These are phyloP conservation scores for Anoplolepis gracilipes DNA, from an alignment of 1,140 invertebrate species.

Conservation along the genomic window DNA sequence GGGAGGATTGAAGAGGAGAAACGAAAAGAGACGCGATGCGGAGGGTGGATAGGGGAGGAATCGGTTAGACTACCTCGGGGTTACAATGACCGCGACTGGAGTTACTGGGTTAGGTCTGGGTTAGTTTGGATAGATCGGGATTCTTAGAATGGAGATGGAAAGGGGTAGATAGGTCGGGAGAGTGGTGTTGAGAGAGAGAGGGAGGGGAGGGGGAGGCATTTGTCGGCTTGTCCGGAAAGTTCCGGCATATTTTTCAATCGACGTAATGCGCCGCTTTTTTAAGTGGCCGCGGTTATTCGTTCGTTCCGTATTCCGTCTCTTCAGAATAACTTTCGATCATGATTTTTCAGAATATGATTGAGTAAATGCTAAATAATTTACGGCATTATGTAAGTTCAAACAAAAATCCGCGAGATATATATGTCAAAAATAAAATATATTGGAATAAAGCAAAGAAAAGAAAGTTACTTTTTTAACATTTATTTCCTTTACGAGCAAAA, in stretches of 20 bases:
- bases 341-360: background rate
- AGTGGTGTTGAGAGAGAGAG: background rate
- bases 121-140: slow-evolving; percentile 45
- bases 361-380: background rate
- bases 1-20: slow-evolving; percentile 11
- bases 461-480: background rate
- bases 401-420: background rate
- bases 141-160: background rate
- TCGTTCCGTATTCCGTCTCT: slow-evolving; percentile 1
- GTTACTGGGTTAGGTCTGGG: slow-evolving; percentile 59
- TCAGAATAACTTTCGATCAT: background rate
- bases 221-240: slow-evolving; percentile 36
- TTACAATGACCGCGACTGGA: slow-evolving; percentile 53
- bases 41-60: background rate
- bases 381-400: background rate
- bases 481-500: background rate
- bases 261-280: slow-evolving; percentile 31
- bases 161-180: background rate
- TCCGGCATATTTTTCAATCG: slow-evolving; percentile 39
- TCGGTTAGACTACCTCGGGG: slow-evolving; percentile 26
- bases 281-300: slow-evolving; percentile 10
- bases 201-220: slow-evolving; percentile 5
- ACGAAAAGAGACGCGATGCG: slow-evolving; percentile 4
- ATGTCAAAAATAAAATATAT: background rate
- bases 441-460: background rate